Percentiles rank a stretch among this genome's conserved stretches.
Evolutionary conservation across 2,113 vertebrate genomes (phyloP).

Genomic region (Melospiza melodia): DNA sequence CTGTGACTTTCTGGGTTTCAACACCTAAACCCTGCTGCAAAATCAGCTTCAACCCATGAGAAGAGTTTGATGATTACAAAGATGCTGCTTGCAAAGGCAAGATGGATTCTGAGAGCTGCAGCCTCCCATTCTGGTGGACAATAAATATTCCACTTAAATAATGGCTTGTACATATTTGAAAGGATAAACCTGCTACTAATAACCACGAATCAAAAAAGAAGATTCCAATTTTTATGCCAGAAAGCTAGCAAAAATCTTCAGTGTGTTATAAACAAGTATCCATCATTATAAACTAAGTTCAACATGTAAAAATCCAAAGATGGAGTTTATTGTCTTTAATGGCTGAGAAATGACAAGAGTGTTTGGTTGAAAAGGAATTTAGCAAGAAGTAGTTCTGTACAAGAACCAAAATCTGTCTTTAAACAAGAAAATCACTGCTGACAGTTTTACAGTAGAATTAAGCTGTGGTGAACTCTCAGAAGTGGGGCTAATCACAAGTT

Average conservation of each 20-base stretch:
- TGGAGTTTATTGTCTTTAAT: slow-evolving; percentile 64
- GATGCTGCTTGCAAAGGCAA: neutral
- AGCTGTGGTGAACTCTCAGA: slow-evolving; percentile 56
- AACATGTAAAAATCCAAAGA: slow-evolving; percentile 58
- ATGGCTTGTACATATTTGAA: slow-evolving; percentile 2
- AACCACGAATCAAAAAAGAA: slow-evolving; percentile 31
- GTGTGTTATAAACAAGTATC: slow-evolving; percentile 53
- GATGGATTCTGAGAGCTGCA: neutral
- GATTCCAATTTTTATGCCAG: slow-evolving; percentile 44
- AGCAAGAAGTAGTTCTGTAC: slow-evolving; percentile 45
- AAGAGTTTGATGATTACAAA: neutral
- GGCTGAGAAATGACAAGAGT: slow-evolving; percentile 58
- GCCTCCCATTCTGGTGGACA: neutral
- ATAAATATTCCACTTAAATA: slow-evolving; percentile 41
- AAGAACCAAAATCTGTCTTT: slow-evolving; percentile 34
- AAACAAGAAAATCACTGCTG: slow-evolving; percentile 53
- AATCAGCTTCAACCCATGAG: neutral
- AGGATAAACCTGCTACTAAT: slow-evolving; percentile 54
- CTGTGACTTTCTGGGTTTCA: neutral
- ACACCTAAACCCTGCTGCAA: neutral
- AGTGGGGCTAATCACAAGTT: slow-evolving; percentile 67
- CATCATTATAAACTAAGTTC: slow-evolving; percentile 37
- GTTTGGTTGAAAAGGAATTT: slow-evolving; percentile 57
- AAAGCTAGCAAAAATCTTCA: slow-evolving; percentile 59
- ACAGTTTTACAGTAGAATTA: slow-evolving; percentile 71